Percentiles rank a stretch among this genome's conserved stretches.
phyloP scores from a whole-genome alignment of 2,797 vertebrate species.

The Halcyon leucocephala region DNA sequence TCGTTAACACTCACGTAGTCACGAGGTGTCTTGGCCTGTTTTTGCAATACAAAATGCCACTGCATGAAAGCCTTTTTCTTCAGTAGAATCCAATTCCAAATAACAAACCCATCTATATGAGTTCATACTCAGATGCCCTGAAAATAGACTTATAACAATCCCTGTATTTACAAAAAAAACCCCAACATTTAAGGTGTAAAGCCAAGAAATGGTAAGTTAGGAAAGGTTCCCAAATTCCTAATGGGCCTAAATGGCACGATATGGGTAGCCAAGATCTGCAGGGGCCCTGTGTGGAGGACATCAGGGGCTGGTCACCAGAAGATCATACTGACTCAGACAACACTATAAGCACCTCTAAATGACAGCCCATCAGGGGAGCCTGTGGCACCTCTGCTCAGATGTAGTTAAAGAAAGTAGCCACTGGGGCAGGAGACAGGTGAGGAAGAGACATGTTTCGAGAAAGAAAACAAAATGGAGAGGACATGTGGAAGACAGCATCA shows the following conservation, averaged over 20 bases:
- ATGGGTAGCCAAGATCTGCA: neutral
- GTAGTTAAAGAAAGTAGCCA: neutral
- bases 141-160: neutral
- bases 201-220: neutral
- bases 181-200: neutral
- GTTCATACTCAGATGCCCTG: neutral
- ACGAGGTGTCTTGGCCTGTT: neutral
- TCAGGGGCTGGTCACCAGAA: neutral
- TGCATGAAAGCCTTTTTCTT: neutral
- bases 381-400: rapidly evolving
- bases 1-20: neutral
- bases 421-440: neutral
- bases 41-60: rapidly evolving
- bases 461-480: neutral
- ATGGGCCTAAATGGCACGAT: neutral
- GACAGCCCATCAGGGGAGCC: neutral
- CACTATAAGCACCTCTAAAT: neutral
- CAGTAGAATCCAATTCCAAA: neutral
- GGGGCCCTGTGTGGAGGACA: neutral
- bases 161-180: neutral
- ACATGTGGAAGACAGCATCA: neutral
- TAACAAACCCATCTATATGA: neutral
- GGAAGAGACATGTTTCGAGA: neutral
- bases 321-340: neutral
- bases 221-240: neutral